Base-by-base conservation (phyloP, 37 sponge, comb jelly and placozoan genomes). In the Lycopodina hypogea region DNA sequence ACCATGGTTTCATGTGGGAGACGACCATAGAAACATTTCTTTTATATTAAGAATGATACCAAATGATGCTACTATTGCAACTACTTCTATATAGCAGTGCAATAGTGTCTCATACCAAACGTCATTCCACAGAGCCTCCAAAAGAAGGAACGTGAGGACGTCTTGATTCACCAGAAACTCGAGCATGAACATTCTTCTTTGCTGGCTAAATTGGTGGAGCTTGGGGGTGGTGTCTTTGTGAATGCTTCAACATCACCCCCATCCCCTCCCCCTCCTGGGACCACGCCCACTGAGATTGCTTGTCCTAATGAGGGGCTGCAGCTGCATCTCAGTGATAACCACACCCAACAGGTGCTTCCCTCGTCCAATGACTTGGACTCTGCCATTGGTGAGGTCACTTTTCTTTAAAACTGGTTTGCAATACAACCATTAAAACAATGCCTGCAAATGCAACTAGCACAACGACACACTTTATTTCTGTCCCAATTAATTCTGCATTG, bases 131-230 rank as follows among this genome's bases (percentile, higher is more conserved):
- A 86, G 87, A 65, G 59, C 30, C 69, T 86, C 26, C 71, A 86
- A 60, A 22, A 56, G 42, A 86, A 86, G 29, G 87, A 86, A 56
- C 69, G 58, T 15, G 81, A 86, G 17, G 87, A 86, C 28, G 75
- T 67, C 19, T 38, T 74, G 35, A n/a, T 69, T 22, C 68, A 56
- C 15, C 4, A 59, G n/a, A 74, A 86, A n/a, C 68, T 86, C 0
- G 68, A 86, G 52, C 40, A 80, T 53, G 75, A 67, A 23, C 81
- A 86, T 14, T 24, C 76, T 15, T 33, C 75, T 2, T 69, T 86
- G 18, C 69, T 86, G 34, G 63, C 87, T 24, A 69, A 80, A 22
- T 52, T 86, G 30, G 81, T 79, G 19, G 87, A 79, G 21, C 81
- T 86, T 23, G 87, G 87, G 4, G 87, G 81, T 14, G 50, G 35